Base-by-base conservation (phyloP, 2,113 vertebrate genomes). In the Pteropus alecto region DNA sequence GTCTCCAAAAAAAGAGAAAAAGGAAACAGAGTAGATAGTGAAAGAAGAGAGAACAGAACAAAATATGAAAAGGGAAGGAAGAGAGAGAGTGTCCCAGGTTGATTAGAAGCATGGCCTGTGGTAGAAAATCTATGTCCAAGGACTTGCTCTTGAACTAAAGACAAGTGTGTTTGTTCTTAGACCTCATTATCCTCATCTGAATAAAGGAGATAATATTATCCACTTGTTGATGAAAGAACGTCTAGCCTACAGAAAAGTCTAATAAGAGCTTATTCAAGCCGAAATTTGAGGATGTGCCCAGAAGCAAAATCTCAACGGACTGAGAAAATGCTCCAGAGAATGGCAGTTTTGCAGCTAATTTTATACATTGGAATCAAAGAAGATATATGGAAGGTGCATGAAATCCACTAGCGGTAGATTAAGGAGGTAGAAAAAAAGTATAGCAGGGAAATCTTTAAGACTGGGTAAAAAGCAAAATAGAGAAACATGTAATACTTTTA, bases 51-150 rank as follows among this genome's bases (percentile, higher is more conserved):
- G 11, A 43, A 87, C 2, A 28, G 11, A 74, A 9, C 7, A 35
- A 71, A 21, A 22, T 10, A 24, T 0, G 22, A 15, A 13, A 51
- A 61, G 28, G 4, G 5, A 21, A 30, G 18, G 18, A 48, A 86
- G 77, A 54, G 14, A 61, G 5, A 14, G 0, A 58, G 1, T 18
- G 2, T 14, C 3, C 1, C 3, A 7, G 38, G 11, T 10, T 68
- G 28, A 58, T 15, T n/a, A 19, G 7, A 38, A 74, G 24, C 1
- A 28, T 13, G 26, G 7, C 3, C 4, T 26, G 3, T 71, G 0
- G 9, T 24, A 48, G 33, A 92, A 92, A 68, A 1, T 14, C 8
- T 46, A 21, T 38, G 22, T 43, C 16, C 35, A 30, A 61, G 76
- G 38, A 24, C 3, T 9, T 19, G 33, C 10, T 18, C n/a, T 90